Evolutionary conservation across 1,140 invertebrate species (phyloP).

Genomic region (Drosophila pruinosa): DNA sequence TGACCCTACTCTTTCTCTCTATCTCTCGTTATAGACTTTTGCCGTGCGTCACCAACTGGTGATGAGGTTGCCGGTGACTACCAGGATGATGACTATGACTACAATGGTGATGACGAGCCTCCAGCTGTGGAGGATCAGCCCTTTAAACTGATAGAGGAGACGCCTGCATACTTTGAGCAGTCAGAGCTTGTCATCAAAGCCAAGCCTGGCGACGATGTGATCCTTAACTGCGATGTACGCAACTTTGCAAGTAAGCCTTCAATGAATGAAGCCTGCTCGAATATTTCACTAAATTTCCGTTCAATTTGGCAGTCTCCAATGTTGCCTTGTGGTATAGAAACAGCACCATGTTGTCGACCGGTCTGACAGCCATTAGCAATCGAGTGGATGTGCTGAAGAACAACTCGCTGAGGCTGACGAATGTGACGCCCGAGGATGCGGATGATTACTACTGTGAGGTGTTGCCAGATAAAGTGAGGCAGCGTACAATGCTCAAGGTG

Average conservation of each 20-base stretch:
- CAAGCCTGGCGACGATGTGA: constrained; percentile 56
- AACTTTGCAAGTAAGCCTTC: constrained; percentile 69
- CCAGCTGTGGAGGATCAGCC: not conserved
- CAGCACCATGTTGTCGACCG: constrained; percentile 47
- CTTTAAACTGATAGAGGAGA: no score
- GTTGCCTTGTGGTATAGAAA: constrained; percentile 75
- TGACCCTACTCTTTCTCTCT: not conserved
- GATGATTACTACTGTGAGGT: constrained; percentile 73
- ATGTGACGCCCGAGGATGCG: constrained; percentile 54
- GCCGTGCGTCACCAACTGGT: constrained; percentile 29
- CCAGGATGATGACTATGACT: constrained; percentile 60
- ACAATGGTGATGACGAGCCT: constrained; percentile 31
- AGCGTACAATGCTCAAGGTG: constrained; percentile 55
- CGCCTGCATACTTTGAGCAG: constrained; percentile 65
- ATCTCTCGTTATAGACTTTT: constrained; percentile 16
- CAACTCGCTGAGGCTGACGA: constrained; percentile 61
- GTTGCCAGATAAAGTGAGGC: constrained; percentile 58
- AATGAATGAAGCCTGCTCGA: no score
- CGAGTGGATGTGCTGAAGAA: constrained; percentile 61
- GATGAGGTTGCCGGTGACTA: constrained; percentile 13
- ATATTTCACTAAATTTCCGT: not conserved
- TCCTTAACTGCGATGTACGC: constrained; percentile 66
- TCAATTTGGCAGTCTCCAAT: constrained; percentile 51
- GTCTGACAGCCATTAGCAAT: constrained; percentile 39
- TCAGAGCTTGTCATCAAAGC: constrained; percentile 41